Conservation (phyloP, 2,797 vertebrate species). For the Anguilla marmorata region DNA sequence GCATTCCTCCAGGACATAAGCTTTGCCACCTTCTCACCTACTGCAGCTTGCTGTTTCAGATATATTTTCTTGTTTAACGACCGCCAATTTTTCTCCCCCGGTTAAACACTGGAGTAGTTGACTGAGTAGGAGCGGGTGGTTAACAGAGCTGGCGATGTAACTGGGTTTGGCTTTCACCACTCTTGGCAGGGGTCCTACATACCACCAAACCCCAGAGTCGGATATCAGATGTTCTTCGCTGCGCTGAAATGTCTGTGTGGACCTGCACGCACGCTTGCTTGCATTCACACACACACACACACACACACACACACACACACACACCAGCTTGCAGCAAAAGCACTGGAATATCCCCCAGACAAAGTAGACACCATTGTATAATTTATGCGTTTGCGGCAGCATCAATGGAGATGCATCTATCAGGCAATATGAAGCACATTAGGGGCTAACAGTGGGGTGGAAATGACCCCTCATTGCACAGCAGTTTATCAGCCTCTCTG, state of each 20-base stretch:
- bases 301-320: not conserved
- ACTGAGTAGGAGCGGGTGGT: not conserved
- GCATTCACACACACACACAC: not conserved
- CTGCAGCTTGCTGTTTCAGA: not conserved
- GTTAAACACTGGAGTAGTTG: not conserved
- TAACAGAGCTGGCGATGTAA: not conserved
- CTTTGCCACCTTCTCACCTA: not conserved
- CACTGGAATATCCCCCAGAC: not conserved
- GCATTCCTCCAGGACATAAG: not conserved
- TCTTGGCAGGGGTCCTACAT: not conserved
- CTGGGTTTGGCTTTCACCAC: not conserved
- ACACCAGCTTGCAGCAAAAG: not conserved
- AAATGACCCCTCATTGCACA: not conserved
- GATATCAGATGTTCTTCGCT: not conserved
- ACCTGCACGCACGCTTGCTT: not conserved
- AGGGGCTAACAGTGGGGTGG: not conserved
- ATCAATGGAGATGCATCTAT: not conserved
- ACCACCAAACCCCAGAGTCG: not conserved
- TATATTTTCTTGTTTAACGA: not conserved
- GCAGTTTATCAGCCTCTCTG: not conserved
- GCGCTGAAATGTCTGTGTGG: not conserved
- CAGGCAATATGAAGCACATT: not conserved
- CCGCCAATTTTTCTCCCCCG: not conserved
- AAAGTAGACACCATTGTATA: not conserved
- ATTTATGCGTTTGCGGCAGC: not conserved